Evolutionary conservation across 2,888 invertebrate species (phyloP).

Genomic region (Xestobium rufovillosum): DNA sequence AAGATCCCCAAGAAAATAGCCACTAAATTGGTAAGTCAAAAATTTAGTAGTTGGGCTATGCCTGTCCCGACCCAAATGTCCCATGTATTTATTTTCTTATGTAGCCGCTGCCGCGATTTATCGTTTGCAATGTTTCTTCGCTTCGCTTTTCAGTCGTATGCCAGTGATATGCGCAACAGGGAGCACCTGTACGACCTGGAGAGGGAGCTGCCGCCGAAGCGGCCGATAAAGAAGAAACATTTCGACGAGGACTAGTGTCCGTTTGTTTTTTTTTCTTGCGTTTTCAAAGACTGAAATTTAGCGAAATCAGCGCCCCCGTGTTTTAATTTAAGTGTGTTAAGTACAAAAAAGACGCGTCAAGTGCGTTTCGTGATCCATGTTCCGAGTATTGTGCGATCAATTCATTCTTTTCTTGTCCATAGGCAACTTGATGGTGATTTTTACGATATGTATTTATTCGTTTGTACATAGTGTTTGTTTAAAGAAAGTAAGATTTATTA

Average conservation of each 20-base stretch:
- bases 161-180: slow-evolving; percentile 47
- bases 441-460: too few species aligned
- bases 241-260: slow-evolving; percentile 18
- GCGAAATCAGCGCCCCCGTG: neutral
- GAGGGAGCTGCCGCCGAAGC: slow-evolving; percentile 32
- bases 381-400: too few species aligned
- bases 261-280: neutral
- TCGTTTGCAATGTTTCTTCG: too few species aligned
- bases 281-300: slow-evolving; percentile 5
- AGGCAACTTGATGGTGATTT: too few species aligned
- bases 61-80: too few species aligned
- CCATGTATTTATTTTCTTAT: too few species aligned
- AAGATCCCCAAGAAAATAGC: slow-evolving; percentile 51
- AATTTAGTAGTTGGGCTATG: too few species aligned
- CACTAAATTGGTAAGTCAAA: slow-evolving; percentile 46
- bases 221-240: slow-evolving; percentile 32
- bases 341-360: slow-evolving; percentile 2
- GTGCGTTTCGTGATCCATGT: too few species aligned
- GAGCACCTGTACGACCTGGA: slow-evolving; percentile 47
- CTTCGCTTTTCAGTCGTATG: slow-evolving; percentile 46
- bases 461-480: too few species aligned
- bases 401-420: too few species aligned
- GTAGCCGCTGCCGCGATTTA: too few species aligned
- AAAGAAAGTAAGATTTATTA: too few species aligned
- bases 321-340: neutral